Evolutionary conservation across 1,140 invertebrate species (phyloP).

Genomic region (Listronotus oregonensis): DNA sequence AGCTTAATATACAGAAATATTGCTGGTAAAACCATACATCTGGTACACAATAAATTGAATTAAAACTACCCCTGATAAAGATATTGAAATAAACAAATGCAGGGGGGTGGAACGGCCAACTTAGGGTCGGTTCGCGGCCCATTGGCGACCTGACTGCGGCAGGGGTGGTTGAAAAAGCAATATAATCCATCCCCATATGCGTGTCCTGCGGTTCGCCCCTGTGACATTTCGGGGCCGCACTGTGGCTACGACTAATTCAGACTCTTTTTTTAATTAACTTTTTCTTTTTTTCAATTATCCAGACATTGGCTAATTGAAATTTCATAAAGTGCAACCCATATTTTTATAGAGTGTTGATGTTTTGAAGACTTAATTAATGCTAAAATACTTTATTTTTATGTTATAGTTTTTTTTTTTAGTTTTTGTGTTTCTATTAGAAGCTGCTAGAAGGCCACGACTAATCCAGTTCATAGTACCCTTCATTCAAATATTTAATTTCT

Average conservation of each 20-base stretch:
- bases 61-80: constrained; percentile 21
- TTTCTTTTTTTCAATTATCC: constrained; percentile 20
- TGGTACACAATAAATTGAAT: constrained; percentile 15
- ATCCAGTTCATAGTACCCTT: too few relatives aligned
- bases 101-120: constrained; percentile 22
- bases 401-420: too few relatives aligned
- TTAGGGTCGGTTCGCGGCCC: constrained; percentile 21
- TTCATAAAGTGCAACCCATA: constrained; percentile 1
- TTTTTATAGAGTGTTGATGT: too few relatives aligned
- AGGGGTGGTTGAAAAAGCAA: constrained; percentile 30
- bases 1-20: too few relatives aligned
- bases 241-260: constrained; percentile 27
- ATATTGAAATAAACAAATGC: constrained; percentile 27
- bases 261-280: constrained; percentile 29
- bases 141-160: constrained; percentile 20
- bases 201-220: constrained; percentile 27
- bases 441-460: too few relatives aligned
- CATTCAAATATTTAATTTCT: too few relatives aligned
- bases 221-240: constrained; percentile 21
- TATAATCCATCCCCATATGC: constrained; percentile 30
- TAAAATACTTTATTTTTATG: too few relatives aligned
- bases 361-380: too few relatives aligned
- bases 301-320: constrained; percentile 7
- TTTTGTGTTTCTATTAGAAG: too few relatives aligned
- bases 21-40: constrained; percentile 1